phyloP scores from a whole-genome alignment of 2,113 vertebrate species.

The Mirza zaza region DNA sequence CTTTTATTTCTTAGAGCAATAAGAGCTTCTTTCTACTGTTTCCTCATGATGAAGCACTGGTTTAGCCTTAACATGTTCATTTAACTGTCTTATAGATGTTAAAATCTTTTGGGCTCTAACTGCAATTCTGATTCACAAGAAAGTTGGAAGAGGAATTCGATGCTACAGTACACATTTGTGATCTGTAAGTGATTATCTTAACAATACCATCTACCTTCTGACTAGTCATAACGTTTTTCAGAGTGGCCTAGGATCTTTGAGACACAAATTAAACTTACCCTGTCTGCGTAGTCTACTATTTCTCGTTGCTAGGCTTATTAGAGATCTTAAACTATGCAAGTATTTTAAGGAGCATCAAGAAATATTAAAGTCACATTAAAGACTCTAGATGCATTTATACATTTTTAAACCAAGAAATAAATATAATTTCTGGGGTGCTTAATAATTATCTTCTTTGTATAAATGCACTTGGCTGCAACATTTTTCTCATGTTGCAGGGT shows the following conservation, averaged over 20 bases:
- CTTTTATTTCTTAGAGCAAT: not conserved
- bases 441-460: not conserved
- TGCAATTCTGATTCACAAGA: not conserved
- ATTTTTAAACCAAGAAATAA: not conserved
- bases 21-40: not conserved
- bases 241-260: not conserved
- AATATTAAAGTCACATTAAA: constrained; percentile 1
- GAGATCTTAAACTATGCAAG: not conserved
- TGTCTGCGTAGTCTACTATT: not conserved
- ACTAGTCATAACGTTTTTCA: not conserved
- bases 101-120: not conserved
- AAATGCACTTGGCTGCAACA: not conserved
- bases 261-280: not conserved
- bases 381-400: not conserved
- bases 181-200: not conserved
- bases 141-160: not conserved
- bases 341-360: constrained; percentile 3
- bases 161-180: not conserved
- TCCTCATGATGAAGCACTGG: not conserved
- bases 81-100: not conserved
- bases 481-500: not conserved
- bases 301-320: not conserved
- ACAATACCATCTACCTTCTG: not conserved
- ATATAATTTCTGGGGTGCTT: not conserved
- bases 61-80: not conserved